A percentile compares a stretch with the other conserved stretches of the same genome.
phyloP scores from a whole-genome alignment of 2,797 vertebrate species.

The Sternotherus odoratus region DNA sequence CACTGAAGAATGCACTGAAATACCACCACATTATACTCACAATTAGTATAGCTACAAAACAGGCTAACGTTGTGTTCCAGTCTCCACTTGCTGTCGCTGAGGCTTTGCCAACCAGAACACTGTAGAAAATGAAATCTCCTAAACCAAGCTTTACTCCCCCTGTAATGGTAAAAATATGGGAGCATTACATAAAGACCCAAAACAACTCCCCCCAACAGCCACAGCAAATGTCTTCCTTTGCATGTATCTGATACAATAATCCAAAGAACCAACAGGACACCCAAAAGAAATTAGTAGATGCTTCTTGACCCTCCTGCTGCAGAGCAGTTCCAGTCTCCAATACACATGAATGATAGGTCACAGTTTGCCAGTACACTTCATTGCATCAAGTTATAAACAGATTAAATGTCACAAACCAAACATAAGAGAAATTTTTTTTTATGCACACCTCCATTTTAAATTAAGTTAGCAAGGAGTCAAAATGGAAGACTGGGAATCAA shows the following conservation, averaged over 20 bases:
- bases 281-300: background rate
- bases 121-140: constrained; percentile 99
- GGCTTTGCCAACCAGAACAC: constrained; percentile 98
- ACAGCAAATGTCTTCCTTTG: background rate
- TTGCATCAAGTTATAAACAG: background rate
- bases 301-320: background rate
- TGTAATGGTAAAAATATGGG: constrained; percentile 75
- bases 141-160: constrained; percentile 97
- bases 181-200: constrained; percentile 6
- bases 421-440: background rate
- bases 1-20: background rate
- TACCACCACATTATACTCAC: constrained; percentile 84
- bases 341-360: background rate
- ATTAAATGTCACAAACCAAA: background rate
- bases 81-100: constrained; percentile 96
- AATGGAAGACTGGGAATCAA: background rate
- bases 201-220: background rate
- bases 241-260: background rate
- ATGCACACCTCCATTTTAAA: background rate
- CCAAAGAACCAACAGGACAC: background rate
- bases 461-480: background rate
- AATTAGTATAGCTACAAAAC: constrained; percentile 98
- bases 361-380: background rate
- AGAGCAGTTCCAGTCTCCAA: background rate
- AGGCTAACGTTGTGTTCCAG: constrained; percentile 98